phyloP scores from a whole-genome alignment of 2,888 invertebrate species.

The Agrochola circellaris region DNA sequence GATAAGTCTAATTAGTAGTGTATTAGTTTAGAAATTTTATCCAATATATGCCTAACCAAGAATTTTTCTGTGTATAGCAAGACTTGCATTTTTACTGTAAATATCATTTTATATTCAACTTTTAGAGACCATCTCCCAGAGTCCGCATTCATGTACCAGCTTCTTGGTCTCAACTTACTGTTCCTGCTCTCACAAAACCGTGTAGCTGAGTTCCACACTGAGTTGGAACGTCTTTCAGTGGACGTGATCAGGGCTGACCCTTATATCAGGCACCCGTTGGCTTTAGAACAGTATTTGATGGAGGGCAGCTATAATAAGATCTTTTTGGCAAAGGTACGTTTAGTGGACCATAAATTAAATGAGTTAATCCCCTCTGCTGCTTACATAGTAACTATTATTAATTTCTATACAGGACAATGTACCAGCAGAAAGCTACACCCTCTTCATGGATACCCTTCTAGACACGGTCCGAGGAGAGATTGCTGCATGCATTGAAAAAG shows the following conservation, averaged over 20 bases:
- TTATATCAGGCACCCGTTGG: conserved; percentile 98
- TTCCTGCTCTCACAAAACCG: conserved; percentile 98
- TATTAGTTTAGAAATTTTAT: background rate
- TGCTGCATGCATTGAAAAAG: conserved; percentile 98
- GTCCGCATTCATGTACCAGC: conserved; percentile 98
- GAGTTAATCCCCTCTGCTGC: background rate
- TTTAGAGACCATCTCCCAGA: conserved; percentile 94
- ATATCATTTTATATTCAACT: conserved; percentile 36
- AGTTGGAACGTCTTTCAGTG: conserved; percentile 97
- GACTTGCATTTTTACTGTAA: background rate
- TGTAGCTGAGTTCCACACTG: conserved; percentile 99
- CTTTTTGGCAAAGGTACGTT: conserved; percentile 94
- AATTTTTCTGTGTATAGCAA: too few species aligned
- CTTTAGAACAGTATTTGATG: conserved; percentile 99
- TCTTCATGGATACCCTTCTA: conserved; percentile 98
- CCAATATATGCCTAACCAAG: background rate
- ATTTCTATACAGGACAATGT: conserved; percentile 93
- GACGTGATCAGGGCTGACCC: conserved; percentile 98
- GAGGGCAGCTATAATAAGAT: conserved; percentile 99
- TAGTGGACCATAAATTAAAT: background rate
- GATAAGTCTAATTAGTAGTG: background rate
- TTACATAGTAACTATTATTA: background rate
- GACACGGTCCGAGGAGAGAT: conserved; percentile 99
- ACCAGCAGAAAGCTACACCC: conserved; percentile 98
- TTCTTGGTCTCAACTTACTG: conserved; percentile 98